Conservation (phyloP, 2,113 vertebrate genomes). For the Indri indri region DNA sequence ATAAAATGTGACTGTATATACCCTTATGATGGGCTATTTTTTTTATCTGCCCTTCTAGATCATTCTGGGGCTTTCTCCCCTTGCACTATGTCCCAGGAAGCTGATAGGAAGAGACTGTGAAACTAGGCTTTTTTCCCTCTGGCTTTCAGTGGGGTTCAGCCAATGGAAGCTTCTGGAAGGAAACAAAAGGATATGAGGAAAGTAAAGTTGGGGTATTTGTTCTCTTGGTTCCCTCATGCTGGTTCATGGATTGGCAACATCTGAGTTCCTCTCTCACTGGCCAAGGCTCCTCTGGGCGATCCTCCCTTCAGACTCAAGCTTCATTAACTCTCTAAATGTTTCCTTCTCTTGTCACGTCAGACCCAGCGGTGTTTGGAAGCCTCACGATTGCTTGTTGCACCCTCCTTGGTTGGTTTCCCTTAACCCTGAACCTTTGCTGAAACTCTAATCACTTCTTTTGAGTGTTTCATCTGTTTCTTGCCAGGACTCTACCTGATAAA, state of each 20-base stretch:
- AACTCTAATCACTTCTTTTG: not conserved
- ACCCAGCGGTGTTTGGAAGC: too few species aligned
- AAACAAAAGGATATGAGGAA: not conserved
- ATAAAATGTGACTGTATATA: not conserved
- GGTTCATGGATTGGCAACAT: not conserved
- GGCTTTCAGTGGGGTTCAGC: not conserved
- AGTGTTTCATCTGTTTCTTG: not conserved
- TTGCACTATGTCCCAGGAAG: not conserved
- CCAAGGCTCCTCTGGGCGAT: not conserved
- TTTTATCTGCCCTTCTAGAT: not conserved
- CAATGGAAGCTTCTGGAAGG: not conserved
- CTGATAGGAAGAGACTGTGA: not conserved
- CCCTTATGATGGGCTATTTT: not conserved
- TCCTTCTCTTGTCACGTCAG: fast-evolving
- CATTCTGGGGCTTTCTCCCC: not conserved
- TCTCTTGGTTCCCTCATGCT: not conserved
- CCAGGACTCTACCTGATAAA: not conserved
- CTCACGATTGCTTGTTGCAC: not conserved
- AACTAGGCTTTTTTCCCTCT: not conserved
- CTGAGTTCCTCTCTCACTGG: not conserved
- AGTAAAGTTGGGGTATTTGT: not conserved
- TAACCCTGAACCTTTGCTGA: not conserved
- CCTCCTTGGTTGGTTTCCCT: fast-evolving
- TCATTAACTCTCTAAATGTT: too few species aligned
- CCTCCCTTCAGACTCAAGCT: not conserved